Percentiles rank a stretch among this genome's conserved stretches.
phyloP scores from a whole-genome alignment of 2,888 invertebrate genomes.

The Watsonalla binaria region DNA sequence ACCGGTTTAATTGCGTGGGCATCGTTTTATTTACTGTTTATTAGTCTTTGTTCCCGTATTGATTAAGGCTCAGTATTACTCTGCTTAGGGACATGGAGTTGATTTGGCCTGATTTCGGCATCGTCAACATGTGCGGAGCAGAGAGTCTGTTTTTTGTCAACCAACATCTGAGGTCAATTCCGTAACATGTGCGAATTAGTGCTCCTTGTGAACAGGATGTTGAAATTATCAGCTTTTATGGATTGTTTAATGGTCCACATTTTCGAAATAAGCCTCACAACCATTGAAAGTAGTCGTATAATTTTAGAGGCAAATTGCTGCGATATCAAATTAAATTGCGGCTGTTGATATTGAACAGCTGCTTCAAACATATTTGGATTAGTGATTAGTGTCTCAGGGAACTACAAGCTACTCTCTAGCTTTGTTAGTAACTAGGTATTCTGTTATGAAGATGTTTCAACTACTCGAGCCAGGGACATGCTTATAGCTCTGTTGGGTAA shows the following conservation, averaged over 20 bases:
- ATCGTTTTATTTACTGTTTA: constrained; percentile 39
- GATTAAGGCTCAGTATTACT: constrained; percentile 21
- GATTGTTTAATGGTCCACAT: constrained; percentile 10
- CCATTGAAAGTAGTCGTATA: background rate
- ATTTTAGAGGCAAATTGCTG: constrained; percentile 9
- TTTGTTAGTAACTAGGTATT: constrained; percentile 46
- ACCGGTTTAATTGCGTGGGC: constrained; percentile 41
- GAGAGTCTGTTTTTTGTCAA: constrained; percentile 66
- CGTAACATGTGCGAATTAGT: constrained; percentile 65
- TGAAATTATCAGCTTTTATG: constrained; percentile 44
- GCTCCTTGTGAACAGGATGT: constrained; percentile 42
- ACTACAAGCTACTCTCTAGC: constrained; percentile 40
- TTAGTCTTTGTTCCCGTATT: constrained; percentile 23
- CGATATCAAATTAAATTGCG: constrained; percentile 14
- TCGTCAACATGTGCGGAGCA: constrained; percentile 51
- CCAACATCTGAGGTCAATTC: constrained; percentile 56
- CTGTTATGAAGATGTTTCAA: constrained; percentile 58
- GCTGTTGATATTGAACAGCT: constrained; percentile 12
- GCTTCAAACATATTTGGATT: constrained; percentile 29
- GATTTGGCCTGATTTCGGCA: constrained; percentile 45
- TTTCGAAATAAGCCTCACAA: background rate
- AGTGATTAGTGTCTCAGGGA: constrained; percentile 56
- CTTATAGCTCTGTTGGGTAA: constrained; percentile 72
- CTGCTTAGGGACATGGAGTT: constrained; percentile 32
- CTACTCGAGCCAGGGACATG: constrained; percentile 62